Evolutionary conservation across 2,888 invertebrate species (phyloP).

Genomic region (Operophtera brumata): DNA sequence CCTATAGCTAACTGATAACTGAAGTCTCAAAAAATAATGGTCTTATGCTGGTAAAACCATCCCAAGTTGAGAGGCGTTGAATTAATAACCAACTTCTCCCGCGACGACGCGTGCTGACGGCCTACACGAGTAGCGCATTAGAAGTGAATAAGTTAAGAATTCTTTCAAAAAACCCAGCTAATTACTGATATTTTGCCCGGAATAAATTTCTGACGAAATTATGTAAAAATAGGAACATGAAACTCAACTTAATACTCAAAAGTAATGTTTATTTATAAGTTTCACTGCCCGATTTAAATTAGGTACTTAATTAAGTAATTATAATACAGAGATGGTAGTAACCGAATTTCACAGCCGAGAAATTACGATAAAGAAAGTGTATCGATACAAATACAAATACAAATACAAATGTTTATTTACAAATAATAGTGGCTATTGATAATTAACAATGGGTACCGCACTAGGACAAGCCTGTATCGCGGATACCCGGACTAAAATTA

Average conservation of each 20-base stretch:
- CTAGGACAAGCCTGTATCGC: too few relatives aligned
- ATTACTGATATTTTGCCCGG: slow-evolving; percentile 52
- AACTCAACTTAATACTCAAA: slow-evolving; percentile 38
- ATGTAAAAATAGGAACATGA: slow-evolving; percentile 30
- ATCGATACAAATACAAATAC: background rate
- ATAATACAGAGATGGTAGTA: background rate
- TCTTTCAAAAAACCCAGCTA: slow-evolving; percentile 61
- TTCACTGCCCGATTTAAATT: slow-evolving; percentile 13
- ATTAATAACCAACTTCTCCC: slow-evolving; percentile 78
- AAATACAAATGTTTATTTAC: background rate
- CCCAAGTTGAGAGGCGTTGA: slow-evolving; percentile 69
- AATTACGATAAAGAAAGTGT: background rate
- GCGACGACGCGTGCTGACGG: slow-evolving; percentile 79
- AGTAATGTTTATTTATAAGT: slow-evolving; percentile 24
- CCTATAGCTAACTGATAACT: background rate
- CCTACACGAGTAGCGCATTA: slow-evolving; percentile 80
- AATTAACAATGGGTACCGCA: too few relatives aligned
- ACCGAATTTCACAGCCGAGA: background rate
- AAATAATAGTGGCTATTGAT: too few relatives aligned
- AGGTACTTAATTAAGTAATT: background rate
- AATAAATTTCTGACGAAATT: slow-evolving; percentile 38
- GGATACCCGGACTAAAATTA: too few relatives aligned
- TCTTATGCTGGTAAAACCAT: slow-evolving; percentile 61
- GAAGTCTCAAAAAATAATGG: slow-evolving; percentile 45
- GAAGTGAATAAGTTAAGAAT: slow-evolving; percentile 57